Conservation (phyloP, 2,888 invertebrate genomes). For the Cosmia pyralina region DNA sequence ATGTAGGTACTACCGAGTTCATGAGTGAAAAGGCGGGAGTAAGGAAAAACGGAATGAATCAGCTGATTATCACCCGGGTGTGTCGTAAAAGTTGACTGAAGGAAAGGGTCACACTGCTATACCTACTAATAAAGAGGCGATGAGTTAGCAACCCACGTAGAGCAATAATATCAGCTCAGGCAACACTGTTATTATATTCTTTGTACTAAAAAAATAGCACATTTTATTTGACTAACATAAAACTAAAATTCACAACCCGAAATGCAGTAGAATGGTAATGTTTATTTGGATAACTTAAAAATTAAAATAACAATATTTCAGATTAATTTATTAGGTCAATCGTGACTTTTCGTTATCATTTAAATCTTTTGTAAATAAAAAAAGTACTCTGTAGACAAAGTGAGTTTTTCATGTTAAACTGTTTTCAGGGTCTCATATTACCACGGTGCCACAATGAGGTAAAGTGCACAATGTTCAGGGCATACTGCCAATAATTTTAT, state of each 20-base stretch:
- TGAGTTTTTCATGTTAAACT: not conserved
- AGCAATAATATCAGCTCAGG: slow-evolving; percentile 35
- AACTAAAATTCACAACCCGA: too few species aligned
- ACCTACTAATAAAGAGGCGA: slow-evolving; percentile 53
- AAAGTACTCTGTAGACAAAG: too few species aligned
- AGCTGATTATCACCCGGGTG: slow-evolving; percentile 56
- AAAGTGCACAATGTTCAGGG: too few species aligned
- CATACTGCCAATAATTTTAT: too few species aligned
- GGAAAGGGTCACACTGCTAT: slow-evolving; percentile 53
- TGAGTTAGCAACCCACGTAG: slow-evolving; percentile 51
- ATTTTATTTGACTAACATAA: too few species aligned
- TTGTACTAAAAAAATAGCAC: not conserved
- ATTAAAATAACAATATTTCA: too few species aligned
- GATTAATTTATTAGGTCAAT: too few species aligned
- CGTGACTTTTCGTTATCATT: too few species aligned
- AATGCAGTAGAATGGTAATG: too few species aligned
- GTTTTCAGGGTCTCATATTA: not conserved
- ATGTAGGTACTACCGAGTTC: slow-evolving; percentile 10
- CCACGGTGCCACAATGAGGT: too few species aligned
- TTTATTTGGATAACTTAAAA: too few species aligned
- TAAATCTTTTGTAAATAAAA: too few species aligned
- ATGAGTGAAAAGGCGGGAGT: slow-evolving; percentile 29
- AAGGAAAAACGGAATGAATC: slow-evolving; percentile 54
- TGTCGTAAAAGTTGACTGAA: slow-evolving; percentile 59
- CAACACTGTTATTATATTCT: slow-evolving; percentile 22